These are phyloP conservation scores for Phyllotreta cruciferae DNA, from an alignment of 2,888 invertebrate species.

Conservation along the genomic window DNA sequence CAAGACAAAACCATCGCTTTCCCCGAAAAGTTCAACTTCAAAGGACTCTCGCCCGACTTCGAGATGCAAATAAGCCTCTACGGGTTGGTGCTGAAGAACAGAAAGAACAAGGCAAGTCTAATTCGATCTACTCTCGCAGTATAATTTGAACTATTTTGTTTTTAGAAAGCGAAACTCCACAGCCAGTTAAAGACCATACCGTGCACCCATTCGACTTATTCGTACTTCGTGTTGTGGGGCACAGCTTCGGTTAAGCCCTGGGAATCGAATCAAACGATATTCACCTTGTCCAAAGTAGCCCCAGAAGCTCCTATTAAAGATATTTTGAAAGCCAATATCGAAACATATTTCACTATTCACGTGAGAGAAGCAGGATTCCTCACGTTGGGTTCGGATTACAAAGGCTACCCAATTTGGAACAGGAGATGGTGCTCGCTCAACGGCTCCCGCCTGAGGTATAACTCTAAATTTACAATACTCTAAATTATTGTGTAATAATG, in stretches of 20 bases:
- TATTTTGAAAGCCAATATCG: slow-evolving; percentile 18
- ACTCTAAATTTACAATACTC: neutral
- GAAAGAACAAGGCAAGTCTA: slow-evolving; percentile 22
- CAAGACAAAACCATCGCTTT: slow-evolving; percentile 19
- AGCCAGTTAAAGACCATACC: slow-evolving; percentile 3
- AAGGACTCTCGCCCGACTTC: slow-evolving; percentile 18
- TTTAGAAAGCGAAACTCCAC: slow-evolving; percentile 13
- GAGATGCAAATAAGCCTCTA: slow-evolving; percentile 25
- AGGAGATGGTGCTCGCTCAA: slow-evolving; percentile 34
- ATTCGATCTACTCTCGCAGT: neutral
- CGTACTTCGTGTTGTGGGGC: slow-evolving; percentile 25
- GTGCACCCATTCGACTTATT: neutral
- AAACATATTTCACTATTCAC: slow-evolving; percentile 18
- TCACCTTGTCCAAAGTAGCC: slow-evolving; percentile 14
- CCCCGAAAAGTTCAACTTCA: slow-evolving; percentile 28
- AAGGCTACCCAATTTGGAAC: slow-evolving; percentile 31
- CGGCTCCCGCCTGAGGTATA: slow-evolving; percentile 12
- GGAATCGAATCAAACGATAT: slow-evolving; percentile 4
- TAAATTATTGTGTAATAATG: neutral
- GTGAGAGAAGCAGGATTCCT: slow-evolving; percentile 23
- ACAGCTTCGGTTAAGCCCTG: slow-evolving; percentile 16
- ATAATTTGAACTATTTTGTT: neutral
- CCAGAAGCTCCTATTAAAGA: slow-evolving; percentile 12
- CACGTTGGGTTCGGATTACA: slow-evolving; percentile 23
- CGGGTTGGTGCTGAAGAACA: slow-evolving; percentile 15